Evolutionary conservation across 2,113 vertebrate genomes (phyloP), one percentile per base, ranked within the genome.

Genomic region (Malurus cyaneus): DNA sequence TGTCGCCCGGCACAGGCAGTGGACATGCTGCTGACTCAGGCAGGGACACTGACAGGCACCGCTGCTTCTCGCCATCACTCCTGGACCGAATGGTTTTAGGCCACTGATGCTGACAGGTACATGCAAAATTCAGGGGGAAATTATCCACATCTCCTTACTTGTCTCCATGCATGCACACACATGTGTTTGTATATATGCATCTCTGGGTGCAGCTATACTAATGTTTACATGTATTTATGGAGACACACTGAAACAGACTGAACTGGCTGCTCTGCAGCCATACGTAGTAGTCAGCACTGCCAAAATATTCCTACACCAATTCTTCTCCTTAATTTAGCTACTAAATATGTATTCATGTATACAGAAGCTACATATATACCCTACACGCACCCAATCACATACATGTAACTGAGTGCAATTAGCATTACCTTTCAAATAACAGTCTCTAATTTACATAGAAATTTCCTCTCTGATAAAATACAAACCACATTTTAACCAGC

Each of bases 21-120:
- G 92, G 93, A 82, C 71, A 25, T 60, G 97, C 93, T 98, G 98
- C 98, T 98, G 98, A 98, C 95, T 98, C 97, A 97, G 97, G 97
- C 96, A 89, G 87, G 93, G 97, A 80, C 97, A 72, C 82, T 96
- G 97, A 96, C 97, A 96, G 97, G 95, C 96, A 92, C 93, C 70
- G 86, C 95, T 79, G 95, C 97, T 85, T 94, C 90, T 80, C 91
- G 89, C 95, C 92, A 86, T 57, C 90, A 11, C 96, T 92, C 93
- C 21, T 69, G 93, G 52, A 20, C 25, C 3, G 86, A 97, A 84
- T 6, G 34, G 65, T 32, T 90, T 94, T 81, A 93, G 96, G 91
- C 82, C 88, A 18, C 78, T 74, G 57, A 72, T 46, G 88, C 52
- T 91, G 95, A 93, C 97, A 97, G 97, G 91, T 94, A 88, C 91